Percentiles rank a stretch among this genome's conserved stretches.
Evolutionary conservation across 1,140 invertebrate species (phyloP).

Genomic region (Leptopilina boulardi): DNA sequence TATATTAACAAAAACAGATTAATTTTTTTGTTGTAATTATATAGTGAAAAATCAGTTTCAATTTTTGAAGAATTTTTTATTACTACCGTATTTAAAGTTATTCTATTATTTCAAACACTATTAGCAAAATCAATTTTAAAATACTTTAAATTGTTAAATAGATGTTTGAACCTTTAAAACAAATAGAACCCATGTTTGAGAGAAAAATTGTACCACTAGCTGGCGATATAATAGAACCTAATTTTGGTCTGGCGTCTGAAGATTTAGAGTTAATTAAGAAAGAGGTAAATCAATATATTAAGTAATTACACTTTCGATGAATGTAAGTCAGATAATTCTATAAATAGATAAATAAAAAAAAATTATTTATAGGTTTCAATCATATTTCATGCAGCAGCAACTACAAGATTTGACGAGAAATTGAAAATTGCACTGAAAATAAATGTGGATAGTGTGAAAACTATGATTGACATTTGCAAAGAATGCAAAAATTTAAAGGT

Average conservation of each 20-base stretch:
- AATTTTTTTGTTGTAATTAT: no score
- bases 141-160: not conserved
- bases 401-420: not conserved
- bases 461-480: not conserved
- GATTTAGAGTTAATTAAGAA: not conserved
- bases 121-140: no score
- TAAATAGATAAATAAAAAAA: no score
- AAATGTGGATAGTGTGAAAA: not conserved
- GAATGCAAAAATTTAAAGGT: not conserved
- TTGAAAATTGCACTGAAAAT: not conserved
- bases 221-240: not conserved
- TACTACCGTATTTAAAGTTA: no score
- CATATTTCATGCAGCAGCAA: not conserved
- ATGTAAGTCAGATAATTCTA: no score
- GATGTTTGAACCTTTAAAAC: not conserved
- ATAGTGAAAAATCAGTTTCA: no score
- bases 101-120: no score
- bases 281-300: not conserved
- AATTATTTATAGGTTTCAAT: not conserved
- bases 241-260: not conserved
- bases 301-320: not conserved
- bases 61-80: no score
- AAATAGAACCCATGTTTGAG: not conserved
- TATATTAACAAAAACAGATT: no score
- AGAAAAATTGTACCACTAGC: not conserved